Base-by-base conservation (phyloP, 2,888 invertebrate genomes). In the Amphiduros pacificus region DNA sequence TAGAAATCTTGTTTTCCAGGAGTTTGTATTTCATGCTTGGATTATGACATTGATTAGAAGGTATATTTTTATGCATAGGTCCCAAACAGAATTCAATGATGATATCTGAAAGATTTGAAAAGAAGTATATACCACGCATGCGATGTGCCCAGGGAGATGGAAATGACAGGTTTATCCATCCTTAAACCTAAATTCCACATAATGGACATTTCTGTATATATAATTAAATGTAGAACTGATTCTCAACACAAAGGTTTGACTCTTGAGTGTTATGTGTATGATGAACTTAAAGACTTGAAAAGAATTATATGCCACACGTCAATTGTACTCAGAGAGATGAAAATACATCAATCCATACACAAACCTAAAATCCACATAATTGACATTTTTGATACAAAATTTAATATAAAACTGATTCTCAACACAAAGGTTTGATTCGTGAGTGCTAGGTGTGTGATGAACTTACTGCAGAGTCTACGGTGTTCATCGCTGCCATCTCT, bases 401-500 rank as follows among this genome's bases (percentile, higher is more conserved):
- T 36, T 36, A 11, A 9, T 11, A 14, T 36, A 11, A 36, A 14
- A 14, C 36, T 11, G 9, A 9, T 36, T 14, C 36, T 36, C 36
- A 11, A 11, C 14, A 14, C 36, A 36, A 11, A 36, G 9, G 9
- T 36, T 36, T 11, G 11, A 36, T 36, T 11, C 14, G 14, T 14
- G 11, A 9, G 36, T 36, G 36, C 14, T 36, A 36, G 9, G 11
- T 36, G 9, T 36, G 14, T 36, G 9, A 36, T 52, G 24, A 26
- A 52, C 14, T 3, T 58, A 58, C 58, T 51, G 27, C 58, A 58
- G 6, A 41, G 26, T 32, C 32, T 26, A 6, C 31, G 40, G 6
- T 2, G 9, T 48, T 67, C 67, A 40, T 67, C 67, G 14, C 55
- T 60, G 24, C 61, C 61, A 29, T 67, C 65, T 17, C 5, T 9